Base-by-base conservation (phyloP, 2,888 invertebrate genomes). In the Branchipolynoe longqiensis region DNA sequence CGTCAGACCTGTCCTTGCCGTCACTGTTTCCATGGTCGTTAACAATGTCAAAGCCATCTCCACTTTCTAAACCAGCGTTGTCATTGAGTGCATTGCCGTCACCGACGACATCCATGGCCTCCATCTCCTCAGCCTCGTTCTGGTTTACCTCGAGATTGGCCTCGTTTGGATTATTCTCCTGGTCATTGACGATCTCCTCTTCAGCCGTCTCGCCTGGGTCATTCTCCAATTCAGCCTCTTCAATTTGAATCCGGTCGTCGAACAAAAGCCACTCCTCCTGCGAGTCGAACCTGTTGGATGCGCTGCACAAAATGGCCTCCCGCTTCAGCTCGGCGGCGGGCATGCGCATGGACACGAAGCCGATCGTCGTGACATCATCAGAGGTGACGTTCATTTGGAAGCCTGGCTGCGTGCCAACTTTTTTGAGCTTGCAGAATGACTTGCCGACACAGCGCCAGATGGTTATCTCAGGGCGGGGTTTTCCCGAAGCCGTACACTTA, bases 281-380 rank as follows among this genome's bases (percentile, higher is more conserved):
- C 1, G 54, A 28, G 31, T 78, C 78, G 54, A 78, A 78, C 6
- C 48, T 78, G 22, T 78, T 78, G 31, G 48, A 48, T 1, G 78
- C 41, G 25, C 78, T 41, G 48, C 78, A 78, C 41, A 78, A 12
- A 12, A 78, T 48, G 78, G 78, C 78, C 48, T 78, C 78, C 54
- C n/a, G 18, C 31, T 78, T 78, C 8, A 78, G 54, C n/a, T 78
- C n/a, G 41, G 78, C 78, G 48, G 78, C 41, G 28, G 78, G 54
- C 78, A 78, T 41, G n/a, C 73, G 31, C 6, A 78, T 1, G 3
- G 48, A 31, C 22, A 48, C 22, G 25, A 48, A 6, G 8, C 12
- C n/a, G 4, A n/a, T 3, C 2, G 78, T 78, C 48, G 48, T 18
- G 0, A 0, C 31, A 12, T 69, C 69, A 25, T 28, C 48, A 3